Evolutionary conservation across 2,888 invertebrate species (phyloP).

Genomic region (Deilephila elpenor): DNA sequence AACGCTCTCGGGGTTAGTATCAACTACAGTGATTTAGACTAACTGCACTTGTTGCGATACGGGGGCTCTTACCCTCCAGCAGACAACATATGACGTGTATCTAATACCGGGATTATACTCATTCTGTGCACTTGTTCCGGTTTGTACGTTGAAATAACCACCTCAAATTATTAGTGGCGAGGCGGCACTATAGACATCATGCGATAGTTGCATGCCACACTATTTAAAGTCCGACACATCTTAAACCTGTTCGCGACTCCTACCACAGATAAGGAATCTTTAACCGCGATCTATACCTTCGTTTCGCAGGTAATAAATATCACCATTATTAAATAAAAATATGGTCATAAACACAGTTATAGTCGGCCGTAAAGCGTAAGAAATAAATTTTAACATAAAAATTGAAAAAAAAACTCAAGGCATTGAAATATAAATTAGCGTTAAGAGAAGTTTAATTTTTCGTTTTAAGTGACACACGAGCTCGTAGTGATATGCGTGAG

Average conservation of each 20-base stretch:
- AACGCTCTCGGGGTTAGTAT: constrained; percentile 68
- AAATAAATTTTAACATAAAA: constrained; percentile 37
- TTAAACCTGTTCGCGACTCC: constrained; percentile 51
- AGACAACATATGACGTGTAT: constrained; percentile 70
- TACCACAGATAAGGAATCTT: constrained; percentile 53
- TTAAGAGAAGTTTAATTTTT: constrained; percentile 27
- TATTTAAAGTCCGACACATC: constrained; percentile 42
- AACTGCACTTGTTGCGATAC: constrained; percentile 77
- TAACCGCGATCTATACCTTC: constrained; percentile 55
- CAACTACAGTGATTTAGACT: constrained; percentile 75
- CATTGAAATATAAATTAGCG: constrained; percentile 21
- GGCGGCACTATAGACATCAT: constrained; percentile 18
- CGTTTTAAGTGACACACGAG: constrained; percentile 39
- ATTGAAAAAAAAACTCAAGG: constrained; percentile 41
- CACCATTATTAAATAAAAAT: constrained; percentile 59
- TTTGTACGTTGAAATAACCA: constrained; percentile 48
- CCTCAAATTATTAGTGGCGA: constrained; percentile 33
- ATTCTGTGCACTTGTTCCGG: constrained; percentile 58
- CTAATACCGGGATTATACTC: constrained; percentile 69
- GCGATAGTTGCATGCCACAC: constrained; percentile 20
- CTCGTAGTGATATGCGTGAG: constrained; percentile 42
- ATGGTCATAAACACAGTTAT: constrained; percentile 54
- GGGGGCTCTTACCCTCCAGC: constrained; percentile 52
- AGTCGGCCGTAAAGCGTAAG: constrained; percentile 45
- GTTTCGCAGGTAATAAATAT: constrained; percentile 57